Percentiles rank a stretch among this genome's conserved stretches.
These are phyloP conservation scores for Syngnathus rostellatus DNA, from an alignment of 2,797 vertebrate genomes.

Conservation along the genomic window DNA sequence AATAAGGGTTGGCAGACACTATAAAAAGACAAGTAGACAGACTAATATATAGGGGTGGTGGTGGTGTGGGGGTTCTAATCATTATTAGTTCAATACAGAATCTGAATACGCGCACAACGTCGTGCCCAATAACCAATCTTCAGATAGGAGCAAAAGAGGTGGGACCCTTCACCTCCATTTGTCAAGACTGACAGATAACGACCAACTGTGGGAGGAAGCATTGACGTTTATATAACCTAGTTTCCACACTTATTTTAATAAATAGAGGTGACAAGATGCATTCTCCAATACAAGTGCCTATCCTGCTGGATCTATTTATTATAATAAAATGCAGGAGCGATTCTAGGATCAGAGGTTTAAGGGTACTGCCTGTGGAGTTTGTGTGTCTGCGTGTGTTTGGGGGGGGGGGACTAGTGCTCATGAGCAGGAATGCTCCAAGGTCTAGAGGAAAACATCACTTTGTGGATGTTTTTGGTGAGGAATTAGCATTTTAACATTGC, in stretches of 20 bases:
- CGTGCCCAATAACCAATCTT: neutral
- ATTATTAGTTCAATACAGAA: neutral
- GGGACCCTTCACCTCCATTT: neutral
- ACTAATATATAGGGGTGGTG: neutral
- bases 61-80: neutral
- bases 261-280: neutral
- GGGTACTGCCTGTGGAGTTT: too few species aligned
- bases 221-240: neutral
- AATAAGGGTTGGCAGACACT: too few species aligned
- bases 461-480: too few species aligned
- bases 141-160: neutral
- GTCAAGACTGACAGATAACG: neutral
- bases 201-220: neutral
- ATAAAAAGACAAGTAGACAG: neutral
- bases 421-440: too few species aligned
- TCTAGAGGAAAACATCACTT: too few species aligned
- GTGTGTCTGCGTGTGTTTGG: too few species aligned
- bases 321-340: too few species aligned
- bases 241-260: neutral
- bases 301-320: too few species aligned
- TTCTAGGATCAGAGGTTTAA: too few species aligned
- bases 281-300: too few species aligned
- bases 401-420: too few species aligned
- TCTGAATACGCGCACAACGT: neutral
- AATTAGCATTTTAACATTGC: too few species aligned